phyloP scores from a whole-genome alignment of 2,797 vertebrate genomes.

The Pseudotriccus pelzelni region DNA sequence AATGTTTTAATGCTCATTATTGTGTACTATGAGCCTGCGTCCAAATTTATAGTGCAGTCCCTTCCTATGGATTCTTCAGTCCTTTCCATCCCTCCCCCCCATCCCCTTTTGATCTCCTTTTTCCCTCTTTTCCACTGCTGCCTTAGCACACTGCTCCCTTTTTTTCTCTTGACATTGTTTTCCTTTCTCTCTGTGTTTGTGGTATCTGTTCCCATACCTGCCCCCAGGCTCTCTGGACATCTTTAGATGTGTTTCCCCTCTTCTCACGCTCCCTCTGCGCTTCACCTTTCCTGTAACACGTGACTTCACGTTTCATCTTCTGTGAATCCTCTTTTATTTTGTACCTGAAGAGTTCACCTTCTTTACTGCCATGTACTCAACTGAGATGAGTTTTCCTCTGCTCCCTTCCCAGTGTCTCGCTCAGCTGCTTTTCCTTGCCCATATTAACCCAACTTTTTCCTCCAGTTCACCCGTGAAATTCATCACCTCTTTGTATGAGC shows the following conservation, averaged over 20 bases:
- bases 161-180: background rate
- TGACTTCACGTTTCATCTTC: background rate
- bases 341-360: background rate
- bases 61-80: background rate
- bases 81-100: no score
- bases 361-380: background rate
- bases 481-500: background rate
- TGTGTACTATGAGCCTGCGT: background rate
- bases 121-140: background rate
- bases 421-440: background rate
- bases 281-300: background rate
- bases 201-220: background rate
- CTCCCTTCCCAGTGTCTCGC: background rate
- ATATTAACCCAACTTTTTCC: background rate
- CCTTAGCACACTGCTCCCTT: background rate
- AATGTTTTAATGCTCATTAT: background rate
- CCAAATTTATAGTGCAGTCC: background rate
- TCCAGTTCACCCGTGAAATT: background rate
- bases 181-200: background rate
- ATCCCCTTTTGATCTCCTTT: background rate
- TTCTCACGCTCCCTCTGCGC: background rate
- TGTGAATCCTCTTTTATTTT: background rate
- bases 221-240: background rate
- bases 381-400: background rate
- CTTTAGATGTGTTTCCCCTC: rapidly evolving